phyloP scores from a whole-genome alignment of 2,797 vertebrate genomes.

The Sebastes vulpes region DNA sequence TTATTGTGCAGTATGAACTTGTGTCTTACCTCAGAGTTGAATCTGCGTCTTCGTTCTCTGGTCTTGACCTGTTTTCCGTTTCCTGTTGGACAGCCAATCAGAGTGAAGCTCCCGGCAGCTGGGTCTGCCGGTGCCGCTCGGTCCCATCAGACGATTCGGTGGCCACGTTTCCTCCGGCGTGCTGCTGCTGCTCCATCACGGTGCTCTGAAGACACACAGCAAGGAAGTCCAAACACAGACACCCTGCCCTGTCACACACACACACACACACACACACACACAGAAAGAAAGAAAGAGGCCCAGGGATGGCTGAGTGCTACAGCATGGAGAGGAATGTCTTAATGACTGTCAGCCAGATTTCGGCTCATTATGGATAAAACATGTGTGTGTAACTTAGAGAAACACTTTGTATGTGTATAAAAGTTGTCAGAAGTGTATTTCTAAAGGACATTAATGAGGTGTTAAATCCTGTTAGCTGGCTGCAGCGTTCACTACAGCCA shows the following conservation, averaged over 20 bases:
- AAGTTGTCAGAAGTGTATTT: no score
- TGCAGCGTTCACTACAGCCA: background rate
- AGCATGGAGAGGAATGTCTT: constrained; percentile 37
- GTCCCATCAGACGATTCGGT: background rate
- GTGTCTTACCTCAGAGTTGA: constrained; percentile 12
- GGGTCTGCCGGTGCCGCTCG: background rate
- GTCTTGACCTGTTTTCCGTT: background rate
- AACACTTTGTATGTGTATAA: background rate
- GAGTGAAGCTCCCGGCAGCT: background rate
- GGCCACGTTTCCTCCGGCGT: background rate
- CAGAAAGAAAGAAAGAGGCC: constrained; percentile 16
- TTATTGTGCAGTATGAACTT: background rate
- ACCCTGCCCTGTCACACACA: background rate
- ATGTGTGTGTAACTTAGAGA: background rate
- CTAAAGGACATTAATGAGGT: background rate
- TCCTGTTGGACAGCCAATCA: constrained; percentile 37
- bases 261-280: constrained; percentile 11
- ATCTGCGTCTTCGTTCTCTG: background rate
- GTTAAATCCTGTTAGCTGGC: background rate
- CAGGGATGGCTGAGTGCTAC: background rate
- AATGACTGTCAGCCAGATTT: constrained; percentile 11
- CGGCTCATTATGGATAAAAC: background rate
- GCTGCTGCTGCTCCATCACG: background rate
- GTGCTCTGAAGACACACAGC: background rate
- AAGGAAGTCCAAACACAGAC: constrained; percentile 10